Evolutionary conservation across 2,888 invertebrate species (phyloP).

Genomic region (Bhutanitis thaidina): DNA sequence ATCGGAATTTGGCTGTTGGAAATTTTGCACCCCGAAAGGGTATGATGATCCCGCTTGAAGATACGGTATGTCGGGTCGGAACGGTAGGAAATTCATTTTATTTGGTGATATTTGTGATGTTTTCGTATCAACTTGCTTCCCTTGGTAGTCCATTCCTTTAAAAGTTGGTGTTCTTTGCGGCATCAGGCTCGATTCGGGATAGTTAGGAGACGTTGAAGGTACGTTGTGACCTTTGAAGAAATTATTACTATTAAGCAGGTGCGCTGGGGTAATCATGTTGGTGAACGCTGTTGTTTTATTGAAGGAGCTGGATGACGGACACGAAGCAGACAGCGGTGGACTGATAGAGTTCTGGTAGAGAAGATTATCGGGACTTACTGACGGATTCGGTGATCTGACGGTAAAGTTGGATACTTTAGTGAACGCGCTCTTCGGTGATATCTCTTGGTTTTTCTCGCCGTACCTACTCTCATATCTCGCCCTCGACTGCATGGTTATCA

Average conservation of each 20-base stretch:
- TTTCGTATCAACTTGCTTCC: constrained; percentile 53
- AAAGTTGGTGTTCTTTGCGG: constrained; percentile 47
- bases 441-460: constrained; percentile 65
- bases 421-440: constrained; percentile 88
- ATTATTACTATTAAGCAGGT: constrained; percentile 71
- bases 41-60: constrained; percentile 67
- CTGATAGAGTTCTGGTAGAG: constrained; percentile 89
- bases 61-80: constrained; percentile 79
- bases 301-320: constrained; percentile 74
- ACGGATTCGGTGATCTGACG: constrained; percentile 83
- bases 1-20: constrained; percentile 60
- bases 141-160: constrained; percentile 57
- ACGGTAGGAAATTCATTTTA: constrained; percentile 78
- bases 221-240: constrained; percentile 78
- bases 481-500: constrained; percentile 74
- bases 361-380: constrained; percentile 87
- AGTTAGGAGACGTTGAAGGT: constrained; percentile 71
- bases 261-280: constrained; percentile 62
- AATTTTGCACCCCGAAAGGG: constrained; percentile 74
- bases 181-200: constrained; percentile 51
- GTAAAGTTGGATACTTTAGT: constrained; percentile 85
- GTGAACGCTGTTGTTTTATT: constrained; percentile 58
- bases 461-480: constrained; percentile 71
- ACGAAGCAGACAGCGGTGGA: constrained; percentile 81
- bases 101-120: constrained; percentile 62